Percentiles rank a stretch among this genome's conserved stretches.
phyloP scores from a whole-genome alignment of 2,113 vertebrate species.

The Chaetodon auriga region DNA sequence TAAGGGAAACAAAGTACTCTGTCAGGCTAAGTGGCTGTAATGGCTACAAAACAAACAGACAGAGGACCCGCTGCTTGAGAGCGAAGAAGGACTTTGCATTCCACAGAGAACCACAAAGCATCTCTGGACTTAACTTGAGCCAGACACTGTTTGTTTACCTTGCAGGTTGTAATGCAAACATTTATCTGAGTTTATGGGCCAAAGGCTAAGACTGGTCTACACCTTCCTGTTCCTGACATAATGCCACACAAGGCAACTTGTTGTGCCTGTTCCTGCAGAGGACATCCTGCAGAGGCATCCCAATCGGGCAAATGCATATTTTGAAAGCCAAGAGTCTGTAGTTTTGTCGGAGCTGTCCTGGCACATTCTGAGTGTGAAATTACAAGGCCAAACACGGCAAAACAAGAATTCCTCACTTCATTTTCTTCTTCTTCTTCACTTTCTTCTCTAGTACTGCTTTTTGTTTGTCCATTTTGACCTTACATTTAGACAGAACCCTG shows the following conservation, averaged over 20 bases:
- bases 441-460: not conserved
- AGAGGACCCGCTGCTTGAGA: slow-evolving; percentile 42
- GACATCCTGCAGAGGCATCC: not conserved
- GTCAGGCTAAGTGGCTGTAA: slow-evolving; percentile 78
- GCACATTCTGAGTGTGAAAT: not conserved
- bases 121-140: slow-evolving; percentile 66
- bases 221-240: slow-evolving; percentile 38
- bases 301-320: not conserved
- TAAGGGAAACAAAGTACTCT: slow-evolving; percentile 76
- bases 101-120: slow-evolving; percentile 61
- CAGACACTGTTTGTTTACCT: slow-evolving; percentile 70
- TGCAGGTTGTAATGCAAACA: slow-evolving; percentile 69
- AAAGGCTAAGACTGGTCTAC: slow-evolving; percentile 43
- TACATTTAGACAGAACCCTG: not conserved
- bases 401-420: not conserved
- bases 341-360: not conserved
- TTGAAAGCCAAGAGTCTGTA: not conserved
- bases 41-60: slow-evolving; percentile 77
- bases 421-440: not conserved
- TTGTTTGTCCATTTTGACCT: not conserved
- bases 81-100: slow-evolving; percentile 66
- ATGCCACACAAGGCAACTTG: slow-evolving; percentile 47
- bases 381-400: not conserved
- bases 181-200: slow-evolving; percentile 56
- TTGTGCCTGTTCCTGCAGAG: not conserved